Evolutionary conservation across 2,888 invertebrate genomes (phyloP).

Genomic region (Hyles lineata): DNA sequence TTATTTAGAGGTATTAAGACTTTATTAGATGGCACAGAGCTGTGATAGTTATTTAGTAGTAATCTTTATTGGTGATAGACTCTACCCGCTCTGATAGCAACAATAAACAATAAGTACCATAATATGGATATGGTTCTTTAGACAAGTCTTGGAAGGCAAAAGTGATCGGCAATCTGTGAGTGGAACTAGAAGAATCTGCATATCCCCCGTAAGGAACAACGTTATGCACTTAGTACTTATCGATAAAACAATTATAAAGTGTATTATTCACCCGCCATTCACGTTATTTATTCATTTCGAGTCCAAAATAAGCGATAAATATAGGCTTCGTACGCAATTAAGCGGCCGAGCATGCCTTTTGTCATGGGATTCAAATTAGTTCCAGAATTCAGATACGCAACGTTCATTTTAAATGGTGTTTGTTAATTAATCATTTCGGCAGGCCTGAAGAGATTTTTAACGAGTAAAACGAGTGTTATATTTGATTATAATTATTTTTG

Average conservation of each 20-base stretch:
- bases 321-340: slow-evolving; percentile 18
- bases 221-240: too few relatives aligned
- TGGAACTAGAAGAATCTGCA: too few relatives aligned
- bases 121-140: too few relatives aligned
- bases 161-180: too few relatives aligned
- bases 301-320: slow-evolving; percentile 10
- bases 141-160: too few relatives aligned
- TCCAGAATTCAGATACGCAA: slow-evolving; percentile 8
- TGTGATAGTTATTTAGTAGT: not conserved
- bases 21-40: not conserved
- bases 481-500: slow-evolving; percentile 3
- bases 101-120: too few relatives aligned
- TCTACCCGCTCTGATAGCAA: too few relatives aligned
- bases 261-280: not conserved
- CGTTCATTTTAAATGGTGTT: slow-evolving; percentile 22
- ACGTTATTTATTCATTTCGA: not conserved
- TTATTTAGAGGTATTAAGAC: not conserved
- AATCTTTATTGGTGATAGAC: too few relatives aligned
- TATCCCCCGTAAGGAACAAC: too few relatives aligned
- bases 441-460: slow-evolving; percentile 10
- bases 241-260: too few relatives aligned
- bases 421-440: slow-evolving; percentile 24
- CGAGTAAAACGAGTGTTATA: slow-evolving; percentile 14
- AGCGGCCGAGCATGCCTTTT: slow-evolving; percentile 28
- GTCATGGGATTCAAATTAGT: slow-evolving; percentile 27